These are phyloP conservation scores for Bos javanicus DNA, from an alignment of 2,113 vertebrate species.

Conservation along the genomic window DNA sequence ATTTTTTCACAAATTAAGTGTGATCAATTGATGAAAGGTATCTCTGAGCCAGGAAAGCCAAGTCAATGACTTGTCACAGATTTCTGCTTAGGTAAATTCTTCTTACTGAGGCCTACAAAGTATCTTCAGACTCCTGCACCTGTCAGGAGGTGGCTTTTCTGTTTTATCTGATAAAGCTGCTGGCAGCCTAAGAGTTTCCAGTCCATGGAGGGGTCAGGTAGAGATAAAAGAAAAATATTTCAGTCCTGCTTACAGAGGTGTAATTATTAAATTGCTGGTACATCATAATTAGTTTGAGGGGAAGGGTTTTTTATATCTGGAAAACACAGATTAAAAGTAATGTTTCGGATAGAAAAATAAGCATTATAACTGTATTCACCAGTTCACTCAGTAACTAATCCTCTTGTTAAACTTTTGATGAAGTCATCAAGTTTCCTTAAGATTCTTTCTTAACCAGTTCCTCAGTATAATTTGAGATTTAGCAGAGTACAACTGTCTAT, in stretches of 20 bases:
- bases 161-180: background rate
- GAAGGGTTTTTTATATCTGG: background rate
- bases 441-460: background rate
- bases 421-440: background rate
- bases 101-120: background rate
- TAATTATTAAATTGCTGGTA: background rate
- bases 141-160: background rate
- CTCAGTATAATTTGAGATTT: background rate
- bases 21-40: background rate
- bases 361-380: background rate
- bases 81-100: background rate
- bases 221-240: background rate
- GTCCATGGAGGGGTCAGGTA: background rate
- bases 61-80: background rate
- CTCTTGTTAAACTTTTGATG: background rate
- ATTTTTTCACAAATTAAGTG: background rate
- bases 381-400: background rate
- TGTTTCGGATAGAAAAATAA: background rate
- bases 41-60: background rate
- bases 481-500: background rate
- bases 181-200: background rate
- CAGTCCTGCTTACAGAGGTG: background rate
- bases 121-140: background rate
- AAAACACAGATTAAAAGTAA: background rate
- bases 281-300: background rate